These are phyloP conservation scores for Leptopilina myrica DNA, from an alignment of 2,888 invertebrate genomes.

Conservation along the genomic window DNA sequence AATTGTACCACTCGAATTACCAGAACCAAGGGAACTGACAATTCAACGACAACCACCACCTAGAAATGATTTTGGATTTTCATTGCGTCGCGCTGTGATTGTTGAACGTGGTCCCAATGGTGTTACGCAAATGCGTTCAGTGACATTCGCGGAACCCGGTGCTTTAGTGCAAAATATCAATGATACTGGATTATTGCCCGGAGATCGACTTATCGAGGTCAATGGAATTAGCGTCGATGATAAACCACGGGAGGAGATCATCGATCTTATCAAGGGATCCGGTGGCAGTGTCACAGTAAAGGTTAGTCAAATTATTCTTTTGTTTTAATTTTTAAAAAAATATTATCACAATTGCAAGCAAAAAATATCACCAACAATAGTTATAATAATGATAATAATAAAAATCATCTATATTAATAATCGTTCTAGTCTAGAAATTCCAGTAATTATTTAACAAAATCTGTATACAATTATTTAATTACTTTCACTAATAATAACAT, in stretches of 20 bases:
- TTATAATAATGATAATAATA: no score
- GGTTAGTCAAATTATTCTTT: slow-evolving; percentile 77
- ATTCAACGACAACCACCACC: slow-evolving; percentile 90
- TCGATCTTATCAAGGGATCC: slow-evolving; percentile 93
- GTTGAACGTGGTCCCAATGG: slow-evolving; percentile 82
- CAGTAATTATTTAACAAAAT: no score
- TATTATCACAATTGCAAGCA: not conserved
- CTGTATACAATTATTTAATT: no score
- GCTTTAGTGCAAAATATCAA: slow-evolving; percentile 81
- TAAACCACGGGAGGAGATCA: slow-evolving; percentile 92
- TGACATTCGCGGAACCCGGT: slow-evolving; percentile 94
- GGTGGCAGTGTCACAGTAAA: slow-evolving; percentile 90
- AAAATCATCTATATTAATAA: no score
- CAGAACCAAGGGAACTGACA: slow-evolving; percentile 85
- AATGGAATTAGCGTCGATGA: slow-evolving; percentile 92
- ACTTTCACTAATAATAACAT: no score
- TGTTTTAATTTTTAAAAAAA: not conserved
- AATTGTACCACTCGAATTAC: slow-evolving; percentile 83
- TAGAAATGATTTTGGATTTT: slow-evolving; percentile 95
- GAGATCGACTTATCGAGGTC: slow-evolving; percentile 94
- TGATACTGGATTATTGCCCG: slow-evolving; percentile 93
- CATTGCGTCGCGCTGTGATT: slow-evolving; percentile 91
- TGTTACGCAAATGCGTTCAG: slow-evolving; percentile 82
- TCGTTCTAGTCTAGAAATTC: no score
- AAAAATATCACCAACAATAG: not conserved